Evolutionary conservation across 2,888 invertebrate genomes (phyloP).

Genomic region (Tetrapedia diversipes): DNA sequence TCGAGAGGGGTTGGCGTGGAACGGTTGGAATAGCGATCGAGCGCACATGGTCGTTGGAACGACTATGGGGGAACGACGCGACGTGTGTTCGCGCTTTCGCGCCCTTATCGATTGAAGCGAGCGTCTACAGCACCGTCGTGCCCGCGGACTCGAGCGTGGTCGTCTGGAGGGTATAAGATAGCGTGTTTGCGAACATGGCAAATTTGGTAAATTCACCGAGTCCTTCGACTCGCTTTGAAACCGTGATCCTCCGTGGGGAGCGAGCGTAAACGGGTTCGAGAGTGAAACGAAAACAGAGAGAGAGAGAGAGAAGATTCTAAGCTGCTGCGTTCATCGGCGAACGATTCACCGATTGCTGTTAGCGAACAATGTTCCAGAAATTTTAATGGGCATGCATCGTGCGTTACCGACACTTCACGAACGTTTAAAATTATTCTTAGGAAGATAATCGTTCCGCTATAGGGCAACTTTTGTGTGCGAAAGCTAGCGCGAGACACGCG

Average conservation of each 20-base stretch:
- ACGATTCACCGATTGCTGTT: too few relatives aligned
- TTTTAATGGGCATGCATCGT: too few relatives aligned
- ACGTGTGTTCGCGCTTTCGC: constrained; percentile 14
- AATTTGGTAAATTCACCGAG: constrained; percentile 23
- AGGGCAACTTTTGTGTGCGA: too few relatives aligned
- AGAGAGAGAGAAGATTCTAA: too few relatives aligned
- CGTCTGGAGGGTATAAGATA: constrained; percentile 11
- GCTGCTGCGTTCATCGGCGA: too few relatives aligned
- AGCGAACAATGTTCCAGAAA: too few relatives aligned
- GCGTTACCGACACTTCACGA: too few relatives aligned
- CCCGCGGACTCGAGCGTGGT: constrained; percentile 5
- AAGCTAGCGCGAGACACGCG: too few relatives aligned
- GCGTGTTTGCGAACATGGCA: constrained; percentile 16
- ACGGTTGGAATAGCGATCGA: background rate
- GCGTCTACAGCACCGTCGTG: background rate
- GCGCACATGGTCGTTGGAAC: background rate
- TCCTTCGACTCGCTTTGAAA: background rate
- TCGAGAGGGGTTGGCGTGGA: background rate
- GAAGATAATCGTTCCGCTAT: too few relatives aligned
- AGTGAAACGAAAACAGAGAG: constrained; percentile 9
- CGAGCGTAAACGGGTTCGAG: background rate
- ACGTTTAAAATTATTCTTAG: too few relatives aligned
- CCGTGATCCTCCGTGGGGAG: background rate
- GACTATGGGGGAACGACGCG: background rate
- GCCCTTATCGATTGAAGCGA: constrained; percentile 23